A percentile compares a stretch with the other conserved stretches of the same genome.
phyloP scores from a whole-genome alignment of 2,888 invertebrate species.

The Trimorus sp. region DNA sequence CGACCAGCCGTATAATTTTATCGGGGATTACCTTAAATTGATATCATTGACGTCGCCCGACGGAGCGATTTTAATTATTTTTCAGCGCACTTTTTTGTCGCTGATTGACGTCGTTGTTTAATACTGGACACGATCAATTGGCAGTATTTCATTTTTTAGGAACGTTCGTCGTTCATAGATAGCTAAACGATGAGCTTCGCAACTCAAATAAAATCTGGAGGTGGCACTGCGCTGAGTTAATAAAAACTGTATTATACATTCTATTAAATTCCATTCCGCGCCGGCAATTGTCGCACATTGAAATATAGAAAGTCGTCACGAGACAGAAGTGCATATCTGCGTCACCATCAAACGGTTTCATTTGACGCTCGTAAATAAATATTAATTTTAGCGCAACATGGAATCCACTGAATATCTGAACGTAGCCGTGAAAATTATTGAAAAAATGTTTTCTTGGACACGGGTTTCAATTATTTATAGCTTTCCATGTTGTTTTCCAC shows the following conservation, averaged over 20 bases:
- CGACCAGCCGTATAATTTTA: constrained; percentile 18
- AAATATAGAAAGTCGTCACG: too few species aligned
- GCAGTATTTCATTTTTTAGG: constrained; percentile 34
- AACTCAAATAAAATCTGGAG: constrained; percentile 50
- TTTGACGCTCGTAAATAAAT: too few species aligned
- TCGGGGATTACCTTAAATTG: constrained; percentile 16
- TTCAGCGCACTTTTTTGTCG: constrained; percentile 2
- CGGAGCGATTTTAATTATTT: constrained; percentile 16
- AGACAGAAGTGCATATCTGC: too few species aligned
- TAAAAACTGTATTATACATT: constrained; percentile 13
- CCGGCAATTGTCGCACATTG: constrained; percentile 24
- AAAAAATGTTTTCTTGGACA: too few species aligned
- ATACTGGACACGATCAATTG: constrained; percentile 50
- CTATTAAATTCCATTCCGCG: constrained; percentile 28
- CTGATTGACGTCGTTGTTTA: constrained; percentile 36
- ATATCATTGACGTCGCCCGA: not conserved
- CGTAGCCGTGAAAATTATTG: too few species aligned
- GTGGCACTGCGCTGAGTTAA: constrained; percentile 13
- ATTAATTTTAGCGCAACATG: too few species aligned
- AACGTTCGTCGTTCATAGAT: constrained; percentile 34
- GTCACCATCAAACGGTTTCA: too few species aligned
- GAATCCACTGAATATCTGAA: too few species aligned
- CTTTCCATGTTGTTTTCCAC: not conserved
- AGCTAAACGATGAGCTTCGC: not conserved
- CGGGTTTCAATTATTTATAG: too few species aligned